Percentiles rank a stretch among this genome's conserved stretches.
phyloP scores from a whole-genome alignment of 2,888 invertebrate genomes.

The Nemoura dubitans region DNA sequence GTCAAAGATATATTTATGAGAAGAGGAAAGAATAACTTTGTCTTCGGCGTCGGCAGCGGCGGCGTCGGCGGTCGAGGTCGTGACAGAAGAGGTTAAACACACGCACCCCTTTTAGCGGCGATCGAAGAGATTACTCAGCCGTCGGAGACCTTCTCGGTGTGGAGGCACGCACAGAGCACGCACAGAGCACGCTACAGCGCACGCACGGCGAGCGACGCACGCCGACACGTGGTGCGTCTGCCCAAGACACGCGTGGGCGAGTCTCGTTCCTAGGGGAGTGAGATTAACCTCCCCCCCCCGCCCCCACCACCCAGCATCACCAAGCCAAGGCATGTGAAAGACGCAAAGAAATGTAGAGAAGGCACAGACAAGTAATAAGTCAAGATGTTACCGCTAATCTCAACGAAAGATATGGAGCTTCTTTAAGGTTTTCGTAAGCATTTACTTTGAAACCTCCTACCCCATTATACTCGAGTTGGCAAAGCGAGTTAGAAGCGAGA shows the following conservation, averaged over 20 bases:
- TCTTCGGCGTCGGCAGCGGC: background rate
- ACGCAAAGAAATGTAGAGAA: background rate
- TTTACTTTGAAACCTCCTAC: background rate
- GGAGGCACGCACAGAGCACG: background rate
- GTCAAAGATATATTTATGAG: conserved; percentile 12
- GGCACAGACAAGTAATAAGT: background rate
- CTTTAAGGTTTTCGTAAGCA: background rate
- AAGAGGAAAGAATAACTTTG: background rate
- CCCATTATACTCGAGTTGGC: background rate
- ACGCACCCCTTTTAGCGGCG: conserved; percentile 9
- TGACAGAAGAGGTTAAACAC: background rate
- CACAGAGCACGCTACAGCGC: background rate
- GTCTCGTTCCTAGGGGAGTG: background rate
- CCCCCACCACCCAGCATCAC: background rate
- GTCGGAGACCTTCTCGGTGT: background rate
- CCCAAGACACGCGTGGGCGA: background rate
- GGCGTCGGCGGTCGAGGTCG: background rate
- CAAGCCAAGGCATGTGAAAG: background rate
- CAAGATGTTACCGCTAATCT: conserved; percentile 12
- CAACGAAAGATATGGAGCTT: background rate
- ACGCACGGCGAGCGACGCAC: background rate
- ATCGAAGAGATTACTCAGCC: background rate
- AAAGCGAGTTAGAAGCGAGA: background rate
- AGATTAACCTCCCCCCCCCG: background rate
- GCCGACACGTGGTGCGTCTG: background rate